Evolutionary conservation across 2,113 vertebrate species (phyloP).

Genomic region (Anseranas semipalmata): DNA sequence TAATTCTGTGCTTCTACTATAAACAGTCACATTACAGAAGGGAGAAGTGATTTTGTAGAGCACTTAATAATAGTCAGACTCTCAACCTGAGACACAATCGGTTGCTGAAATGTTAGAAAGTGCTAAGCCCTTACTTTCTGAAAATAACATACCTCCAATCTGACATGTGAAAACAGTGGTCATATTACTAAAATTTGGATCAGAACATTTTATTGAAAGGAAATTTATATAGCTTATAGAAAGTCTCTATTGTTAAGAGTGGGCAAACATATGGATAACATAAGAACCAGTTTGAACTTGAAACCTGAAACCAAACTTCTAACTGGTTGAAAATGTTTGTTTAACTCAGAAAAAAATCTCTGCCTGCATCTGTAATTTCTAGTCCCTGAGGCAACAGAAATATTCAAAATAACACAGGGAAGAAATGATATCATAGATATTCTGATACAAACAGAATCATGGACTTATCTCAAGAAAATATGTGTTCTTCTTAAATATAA

Average conservation of each 20-base stretch:
- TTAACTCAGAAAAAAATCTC: not conserved
- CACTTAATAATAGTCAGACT: not conserved
- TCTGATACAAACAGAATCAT: not conserved
- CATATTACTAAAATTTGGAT: not conserved
- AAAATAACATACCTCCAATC: not conserved
- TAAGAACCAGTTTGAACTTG: not conserved
- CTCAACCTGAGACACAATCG: not conserved
- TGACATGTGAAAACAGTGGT: not conserved
- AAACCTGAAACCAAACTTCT: slow-evolving; percentile 28
- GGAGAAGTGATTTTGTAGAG: not conserved
- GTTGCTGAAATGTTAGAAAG: not conserved
- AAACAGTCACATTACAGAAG: not conserved
- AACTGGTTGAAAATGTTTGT: slow-evolving; percentile 21
- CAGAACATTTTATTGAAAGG: not conserved
- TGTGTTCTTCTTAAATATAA: not conserved
- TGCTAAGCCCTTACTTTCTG: not conserved
- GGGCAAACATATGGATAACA: slow-evolving; percentile 29
- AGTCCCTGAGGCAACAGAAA: not conserved
- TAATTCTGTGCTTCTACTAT: not conserved
- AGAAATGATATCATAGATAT: not conserved
- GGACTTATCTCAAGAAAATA: not conserved
- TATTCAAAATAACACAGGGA: slow-evolving; percentile 1
- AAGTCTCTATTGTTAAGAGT: not conserved
- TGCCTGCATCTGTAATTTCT: slow-evolving; percentile 26
- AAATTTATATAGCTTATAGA: not conserved